A percentile compares a stretch with the other conserved stretches of the same genome.
phyloP scores from a whole-genome alignment of 2,888 invertebrate genomes.

The Drosophila sordidula region DNA sequence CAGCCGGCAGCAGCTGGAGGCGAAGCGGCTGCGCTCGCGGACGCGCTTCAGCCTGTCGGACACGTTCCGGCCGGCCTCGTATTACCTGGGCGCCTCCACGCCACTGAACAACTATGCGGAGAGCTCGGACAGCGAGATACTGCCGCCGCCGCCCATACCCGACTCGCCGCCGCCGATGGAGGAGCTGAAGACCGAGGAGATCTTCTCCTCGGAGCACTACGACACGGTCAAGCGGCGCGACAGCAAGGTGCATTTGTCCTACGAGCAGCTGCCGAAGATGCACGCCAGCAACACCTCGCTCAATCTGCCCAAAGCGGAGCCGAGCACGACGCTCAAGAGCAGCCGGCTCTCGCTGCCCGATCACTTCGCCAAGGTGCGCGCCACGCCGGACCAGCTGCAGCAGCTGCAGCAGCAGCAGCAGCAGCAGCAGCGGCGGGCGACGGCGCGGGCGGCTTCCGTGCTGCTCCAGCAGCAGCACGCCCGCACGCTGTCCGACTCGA shows the following conservation, averaged over 20 bases:
- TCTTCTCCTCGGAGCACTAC: constrained; percentile 84
- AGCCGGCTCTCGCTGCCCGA: constrained; percentile 85
- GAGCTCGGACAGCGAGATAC: constrained; percentile 92
- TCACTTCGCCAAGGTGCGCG: constrained; percentile 82
- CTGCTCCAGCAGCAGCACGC: constrained; percentile 82
- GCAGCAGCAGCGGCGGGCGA: constrained; percentile 37
- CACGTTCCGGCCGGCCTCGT: constrained; percentile 94
- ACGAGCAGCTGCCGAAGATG: constrained; percentile 84
- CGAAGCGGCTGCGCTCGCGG: constrained; percentile 89
- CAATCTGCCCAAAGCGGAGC: constrained; percentile 80
- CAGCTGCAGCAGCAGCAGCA: constrained; percentile 21
- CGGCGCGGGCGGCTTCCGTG: constrained; percentile 32
- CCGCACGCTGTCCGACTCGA: constrained; percentile 83
- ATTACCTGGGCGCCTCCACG: constrained; percentile 91
- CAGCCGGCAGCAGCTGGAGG: constrained; percentile 90
- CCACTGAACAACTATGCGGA: constrained; percentile 89
- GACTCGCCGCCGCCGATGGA: constrained; percentile 89
- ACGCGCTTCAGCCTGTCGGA: constrained; percentile 94
- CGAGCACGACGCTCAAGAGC: constrained; percentile 74
- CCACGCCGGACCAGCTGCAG: constrained; percentile 28
- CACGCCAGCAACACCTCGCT: constrained; percentile 84
- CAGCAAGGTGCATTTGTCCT: constrained; percentile 82
- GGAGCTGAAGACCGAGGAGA: constrained; percentile 88
- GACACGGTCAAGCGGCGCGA: constrained; percentile 84
- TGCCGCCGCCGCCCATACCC: constrained; percentile 92